phyloP scores from a whole-genome alignment of 2,797 vertebrate species.

The Bradypus variegatus region DNA sequence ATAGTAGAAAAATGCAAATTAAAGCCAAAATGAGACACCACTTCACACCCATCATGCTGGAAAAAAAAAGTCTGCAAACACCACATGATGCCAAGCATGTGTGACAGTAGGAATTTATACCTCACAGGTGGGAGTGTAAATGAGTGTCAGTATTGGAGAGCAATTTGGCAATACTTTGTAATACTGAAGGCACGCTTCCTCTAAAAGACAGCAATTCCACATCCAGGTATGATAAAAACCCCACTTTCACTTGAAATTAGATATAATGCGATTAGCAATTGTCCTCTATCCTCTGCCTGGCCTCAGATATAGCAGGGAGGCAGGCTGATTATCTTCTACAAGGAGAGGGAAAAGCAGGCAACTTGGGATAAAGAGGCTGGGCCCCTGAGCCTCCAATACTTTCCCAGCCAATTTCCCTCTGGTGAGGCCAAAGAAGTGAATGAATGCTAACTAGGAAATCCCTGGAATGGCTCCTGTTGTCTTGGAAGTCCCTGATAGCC shows the following conservation, averaged over 20 bases:
- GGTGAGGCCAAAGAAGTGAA: background rate
- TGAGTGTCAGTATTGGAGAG: conserved; percentile 39
- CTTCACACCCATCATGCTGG: conserved; percentile 52
- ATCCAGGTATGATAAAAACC: conserved; percentile 18
- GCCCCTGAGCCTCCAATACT: background rate
- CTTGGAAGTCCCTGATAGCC: background rate
- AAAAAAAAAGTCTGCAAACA: conserved; percentile 63
- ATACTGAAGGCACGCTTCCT: conserved; percentile 34
- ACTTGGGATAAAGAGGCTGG: background rate
- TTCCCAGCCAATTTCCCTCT: background rate
- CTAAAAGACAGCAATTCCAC: conserved; percentile 35
- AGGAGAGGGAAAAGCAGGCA: background rate
- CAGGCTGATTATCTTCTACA: background rate
- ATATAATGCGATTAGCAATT: background rate
- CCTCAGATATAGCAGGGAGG: background rate
- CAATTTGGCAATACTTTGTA: conserved; percentile 34
- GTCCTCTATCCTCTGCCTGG: background rate
- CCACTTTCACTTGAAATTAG: background rate
- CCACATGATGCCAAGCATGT: conserved; percentile 61
- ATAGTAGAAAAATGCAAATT: conserved; percentile 56
- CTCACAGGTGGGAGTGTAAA: conserved; percentile 56
- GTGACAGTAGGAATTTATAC: conserved; percentile 53
- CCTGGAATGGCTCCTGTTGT: background rate
- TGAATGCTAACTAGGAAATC: background rate
- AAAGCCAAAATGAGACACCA: conserved; percentile 49